Conservation (phyloP, 23 tunicate species). For the Styela clava region DNA sequence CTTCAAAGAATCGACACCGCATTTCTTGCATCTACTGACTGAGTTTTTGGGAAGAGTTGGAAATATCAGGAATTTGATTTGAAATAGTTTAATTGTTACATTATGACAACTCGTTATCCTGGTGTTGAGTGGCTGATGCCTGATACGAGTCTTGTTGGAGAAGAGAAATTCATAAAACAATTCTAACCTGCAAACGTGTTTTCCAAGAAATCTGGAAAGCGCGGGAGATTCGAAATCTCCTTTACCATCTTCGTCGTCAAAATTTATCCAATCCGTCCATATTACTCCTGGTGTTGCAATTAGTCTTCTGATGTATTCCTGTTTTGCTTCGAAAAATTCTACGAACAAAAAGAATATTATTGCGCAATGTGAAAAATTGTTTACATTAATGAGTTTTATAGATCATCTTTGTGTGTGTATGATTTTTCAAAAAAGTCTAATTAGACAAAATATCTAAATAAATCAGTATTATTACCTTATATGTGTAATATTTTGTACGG, state of each 20-base stretch:
- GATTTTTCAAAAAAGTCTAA: neutral
- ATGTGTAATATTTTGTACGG: no score
- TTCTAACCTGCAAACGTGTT: constrained; percentile 35
- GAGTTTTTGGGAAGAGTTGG: no score
- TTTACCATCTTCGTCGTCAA: constrained; percentile 13
- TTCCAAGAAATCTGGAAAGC: constrained; percentile 12
- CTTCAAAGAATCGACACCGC: no score
- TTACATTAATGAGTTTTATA: neutral
- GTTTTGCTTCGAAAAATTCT: constrained; percentile 7
- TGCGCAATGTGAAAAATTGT: neutral
- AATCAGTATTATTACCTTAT: no score
- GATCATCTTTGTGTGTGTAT: neutral
- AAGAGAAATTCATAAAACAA: no score
- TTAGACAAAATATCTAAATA: neutral
- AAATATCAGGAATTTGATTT: no score
- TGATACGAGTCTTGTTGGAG: no score
- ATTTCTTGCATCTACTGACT: no score
- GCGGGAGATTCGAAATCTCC: constrained; percentile 54
- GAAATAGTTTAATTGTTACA: no score
- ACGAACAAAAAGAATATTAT: neutral
- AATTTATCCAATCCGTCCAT: constrained; percentile 56
- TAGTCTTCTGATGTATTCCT: neutral
- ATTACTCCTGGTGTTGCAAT: neutral
- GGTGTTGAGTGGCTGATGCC: no score
- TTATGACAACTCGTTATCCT: no score